Evolutionary conservation across 2,888 invertebrate species (phyloP), one percentile per base, ranked within the genome.

Genomic region (Endomychus coccineus): DNA sequence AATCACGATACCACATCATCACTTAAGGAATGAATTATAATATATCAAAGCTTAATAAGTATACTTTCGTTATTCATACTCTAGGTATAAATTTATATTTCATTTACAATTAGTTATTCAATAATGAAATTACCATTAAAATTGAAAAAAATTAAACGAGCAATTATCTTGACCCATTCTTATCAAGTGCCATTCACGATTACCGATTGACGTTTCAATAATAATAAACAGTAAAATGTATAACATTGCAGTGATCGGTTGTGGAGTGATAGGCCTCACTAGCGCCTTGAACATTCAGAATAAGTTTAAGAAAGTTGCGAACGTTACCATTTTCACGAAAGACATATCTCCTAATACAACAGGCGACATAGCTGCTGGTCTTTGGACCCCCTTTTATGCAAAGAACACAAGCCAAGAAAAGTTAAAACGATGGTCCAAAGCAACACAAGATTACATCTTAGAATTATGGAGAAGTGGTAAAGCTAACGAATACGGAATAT

Each of bases 311-410:
- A 10, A 28, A 4, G 5, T 6, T n/a, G 40, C 30, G 11, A 48
- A 76, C 55, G 76, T 86, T 4, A 77, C 74, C 3, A 51, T 86
- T 16, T 68, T 81, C 35, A 71, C 82, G 0, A 74, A 76, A 9
- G 64, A 71, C 6, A 75, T 81, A 43, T 70, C 79, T 7, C 85
- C 85, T 0, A 61, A 78, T 34, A 86, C 85, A 1, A 85, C 29
- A 14, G 81, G 83, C 0, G 85, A 86, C 57, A 79, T 80, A 1
- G 78, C 83, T 1, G 86, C 83, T 0, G 86, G 86, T 0, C 60
- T 85, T 4, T 85, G 84, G 83, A 68, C 71, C 5, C 85, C 85
- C 0, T 83, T 54, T 56, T 78, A 11, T 6, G 6, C 12, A 7
- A 25, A 74, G 0, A 64, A 67, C 10, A 81, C 80, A 1, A 65